Evolutionary conservation across 2,888 invertebrate species (phyloP), one percentile per base, ranked within the genome.

Genomic region (Poecilus cupreus): DNA sequence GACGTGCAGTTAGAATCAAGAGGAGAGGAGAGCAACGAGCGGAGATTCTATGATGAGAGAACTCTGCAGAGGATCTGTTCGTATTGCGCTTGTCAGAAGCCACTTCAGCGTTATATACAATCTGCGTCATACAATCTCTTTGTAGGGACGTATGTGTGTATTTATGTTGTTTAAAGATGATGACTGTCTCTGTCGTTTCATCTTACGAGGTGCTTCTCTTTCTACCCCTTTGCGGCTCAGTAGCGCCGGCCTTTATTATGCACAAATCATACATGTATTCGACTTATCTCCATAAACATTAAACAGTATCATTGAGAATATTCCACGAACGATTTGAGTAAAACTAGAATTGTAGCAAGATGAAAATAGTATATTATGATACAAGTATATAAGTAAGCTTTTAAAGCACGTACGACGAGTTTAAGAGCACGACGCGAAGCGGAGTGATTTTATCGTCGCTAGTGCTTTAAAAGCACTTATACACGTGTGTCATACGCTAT

Each of bases 71-170:
- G 18, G 18, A 51, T 51, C 18, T 51, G 51, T 51, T 51, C 51
- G 51, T 13, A 51, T 51, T 18, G 51, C 51, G 51, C 60, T 60
- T 26, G 26, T 60, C 54, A 26, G 75, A 51, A 75, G 43, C 64
- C 78, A 78, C 78, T 78, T 64, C 43, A 78, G 43, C 64, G 57
- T 60, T 60, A 77, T 39, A 64, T 39, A 64, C 78, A 78, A 60
- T 39, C 64, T 78, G 26, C 78, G 78, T 78, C 78, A 78, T 77
- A 77, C 20, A 64, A 78, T 78, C 46, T 78, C 78, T 64, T 78
- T 78, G 78, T 46, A 78, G 77, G 24, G 39, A 22, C 32, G 51
- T 60, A 16, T 72, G 24, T 72, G 24, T 54, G 76, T 76, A 37
- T 76, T 54, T 76, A 54, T 76, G 76, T 32, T 76, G 76, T 57